Evolutionary conservation across 2,888 invertebrate genomes (phyloP).

Genomic region (Palloptera scutellata): DNA sequence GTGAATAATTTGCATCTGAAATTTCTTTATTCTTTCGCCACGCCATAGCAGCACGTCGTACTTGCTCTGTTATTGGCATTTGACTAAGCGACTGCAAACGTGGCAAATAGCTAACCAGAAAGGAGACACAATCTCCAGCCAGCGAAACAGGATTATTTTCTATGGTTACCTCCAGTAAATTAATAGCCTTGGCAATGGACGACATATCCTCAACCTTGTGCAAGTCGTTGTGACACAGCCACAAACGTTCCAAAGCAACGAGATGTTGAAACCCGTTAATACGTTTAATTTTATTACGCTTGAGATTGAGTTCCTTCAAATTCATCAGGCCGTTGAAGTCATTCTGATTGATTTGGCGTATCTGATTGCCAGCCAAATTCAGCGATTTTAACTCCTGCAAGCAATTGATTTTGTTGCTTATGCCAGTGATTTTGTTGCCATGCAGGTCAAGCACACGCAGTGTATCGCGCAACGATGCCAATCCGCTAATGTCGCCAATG

Average conservation of each 20-base stretch:
- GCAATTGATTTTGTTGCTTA: conserved; percentile 66
- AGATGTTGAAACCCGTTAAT: conserved; percentile 82
- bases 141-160: conserved; percentile 85
- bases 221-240: conserved; percentile 66
- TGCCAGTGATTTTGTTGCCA: conserved; percentile 81
- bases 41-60: conserved; percentile 78
- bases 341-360: conserved; percentile 76
- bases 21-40: conserved; percentile 83
- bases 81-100: conserved; percentile 76
- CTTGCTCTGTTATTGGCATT: conserved; percentile 82
- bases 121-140: conserved; percentile 83
- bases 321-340: conserved; percentile 82
- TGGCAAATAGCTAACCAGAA: conserved; percentile 81
- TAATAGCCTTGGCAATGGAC: conserved; percentile 78
- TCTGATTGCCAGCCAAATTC: conserved; percentile 92
- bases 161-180: conserved; percentile 83
- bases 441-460: conserved; percentile 92
- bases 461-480: conserved; percentile 65
- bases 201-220: conserved; percentile 85
- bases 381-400: conserved; percentile 85
- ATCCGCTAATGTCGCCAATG: conserved; percentile 59
- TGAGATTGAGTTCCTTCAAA: conserved; percentile 86
- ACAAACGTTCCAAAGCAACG: conserved; percentile 72
- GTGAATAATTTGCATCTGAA: conserved; percentile 66
- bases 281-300: conserved; percentile 83